These are phyloP conservation scores for Turritopsis rubra DNA, from an alignment of 30 jellyfish, hydroid and myxozoan species.

Conservation along the genomic window DNA sequence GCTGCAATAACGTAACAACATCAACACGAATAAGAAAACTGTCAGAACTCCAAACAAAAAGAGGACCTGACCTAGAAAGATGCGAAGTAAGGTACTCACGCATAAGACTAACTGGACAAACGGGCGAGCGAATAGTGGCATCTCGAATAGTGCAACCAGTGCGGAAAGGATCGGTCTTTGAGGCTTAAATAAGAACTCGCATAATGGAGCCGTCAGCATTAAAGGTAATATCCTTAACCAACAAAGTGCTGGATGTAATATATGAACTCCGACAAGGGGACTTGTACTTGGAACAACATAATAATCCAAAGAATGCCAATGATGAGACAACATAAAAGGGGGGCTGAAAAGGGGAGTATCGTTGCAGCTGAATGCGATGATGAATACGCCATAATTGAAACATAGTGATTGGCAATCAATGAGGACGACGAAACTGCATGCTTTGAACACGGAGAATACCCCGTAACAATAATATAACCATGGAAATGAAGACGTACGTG, in stretches of 20 bases:
- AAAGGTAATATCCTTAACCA: neutral
- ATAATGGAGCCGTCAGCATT: neutral
- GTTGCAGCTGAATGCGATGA: neutral
- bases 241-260: neutral
- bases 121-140: neutral
- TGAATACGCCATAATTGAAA: neutral
- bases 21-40: too few relatives aligned
- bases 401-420: neutral
- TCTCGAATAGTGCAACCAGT: neutral
- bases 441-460: too few relatives aligned
- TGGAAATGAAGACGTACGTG: neutral
- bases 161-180: neutral
- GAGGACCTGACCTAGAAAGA: too few relatives aligned
- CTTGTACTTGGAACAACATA: neutral
- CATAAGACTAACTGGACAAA: too few relatives aligned
- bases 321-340: neutral
- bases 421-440: neutral
- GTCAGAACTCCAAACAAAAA: too few relatives aligned
- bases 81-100: too few relatives aligned
- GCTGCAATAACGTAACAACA: too few relatives aligned
- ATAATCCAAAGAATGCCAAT: neutral
- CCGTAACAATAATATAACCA: neutral
- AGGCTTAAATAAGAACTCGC: too few relatives aligned
- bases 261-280: neutral
- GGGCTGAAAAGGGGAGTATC: neutral